These are phyloP conservation scores for Sardinella longiceps DNA, from an alignment of 2,797 vertebrate genomes.

Conservation along the genomic window DNA sequence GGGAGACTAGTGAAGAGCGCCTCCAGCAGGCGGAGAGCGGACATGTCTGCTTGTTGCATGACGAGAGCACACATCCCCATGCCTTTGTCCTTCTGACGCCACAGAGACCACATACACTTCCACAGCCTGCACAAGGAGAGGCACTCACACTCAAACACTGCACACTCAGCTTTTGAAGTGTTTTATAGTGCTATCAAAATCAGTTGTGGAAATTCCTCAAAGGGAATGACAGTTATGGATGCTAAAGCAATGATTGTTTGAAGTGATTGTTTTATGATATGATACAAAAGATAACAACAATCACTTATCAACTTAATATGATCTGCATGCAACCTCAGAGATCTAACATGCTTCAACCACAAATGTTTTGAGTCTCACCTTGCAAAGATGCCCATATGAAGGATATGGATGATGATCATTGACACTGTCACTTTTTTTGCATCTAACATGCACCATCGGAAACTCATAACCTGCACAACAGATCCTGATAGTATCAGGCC, in stretches of 20 bases:
- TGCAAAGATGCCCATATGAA: slow-evolving; percentile 87
- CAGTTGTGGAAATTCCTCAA: neutral
- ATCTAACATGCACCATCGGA: slow-evolving; percentile 80
- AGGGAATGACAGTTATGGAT: neutral
- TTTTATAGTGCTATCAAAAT: slow-evolving; percentile 5
- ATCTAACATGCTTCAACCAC: neutral
- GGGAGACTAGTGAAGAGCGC: slow-evolving; percentile 83
- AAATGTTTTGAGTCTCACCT: slow-evolving; percentile 62
- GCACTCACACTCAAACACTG: neutral
- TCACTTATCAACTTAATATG: neutral
- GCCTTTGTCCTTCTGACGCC: neutral
- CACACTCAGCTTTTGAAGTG: neutral
- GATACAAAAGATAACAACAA: neutral
- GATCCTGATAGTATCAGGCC: slow-evolving; percentile 72
- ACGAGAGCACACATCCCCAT: slow-evolving; percentile 56
- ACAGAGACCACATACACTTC: slow-evolving; percentile 62
- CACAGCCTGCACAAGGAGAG: slow-evolving; percentile 72
- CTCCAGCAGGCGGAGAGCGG: slow-evolving; percentile 80
- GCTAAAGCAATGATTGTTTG: neutral
- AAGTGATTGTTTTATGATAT: neutral
- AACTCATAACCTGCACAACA: slow-evolving; percentile 80
- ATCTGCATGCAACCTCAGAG: no score
- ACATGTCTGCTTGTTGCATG: slow-evolving; percentile 78
- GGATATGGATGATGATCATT: slow-evolving; percentile 75
- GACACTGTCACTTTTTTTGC: slow-evolving; percentile 63